These are phyloP conservation scores for Pagetopsis macropterus DNA, from an alignment of 2,797 vertebrate genomes.

Conservation along the genomic window DNA sequence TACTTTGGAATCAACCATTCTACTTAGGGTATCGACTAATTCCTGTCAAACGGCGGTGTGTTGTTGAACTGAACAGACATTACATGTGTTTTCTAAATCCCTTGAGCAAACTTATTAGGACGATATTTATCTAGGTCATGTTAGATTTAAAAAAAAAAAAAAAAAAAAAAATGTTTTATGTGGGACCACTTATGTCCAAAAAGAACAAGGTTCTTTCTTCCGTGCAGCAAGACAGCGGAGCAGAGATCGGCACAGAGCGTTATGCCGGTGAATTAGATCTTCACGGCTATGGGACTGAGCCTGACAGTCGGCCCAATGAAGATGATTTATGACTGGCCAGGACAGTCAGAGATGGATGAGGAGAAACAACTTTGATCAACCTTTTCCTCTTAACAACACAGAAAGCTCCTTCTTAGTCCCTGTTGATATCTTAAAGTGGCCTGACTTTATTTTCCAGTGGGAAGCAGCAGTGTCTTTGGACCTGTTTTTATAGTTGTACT, in stretches of 20 bases:
- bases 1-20: conserved; percentile 30
- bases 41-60: background rate
- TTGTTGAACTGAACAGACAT: conserved; percentile 6
- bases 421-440: conserved; percentile 64
- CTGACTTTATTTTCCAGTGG: conserved; percentile 56
- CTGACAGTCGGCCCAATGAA: conserved; percentile 81
- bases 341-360: conserved; percentile 84
- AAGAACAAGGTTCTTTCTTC: conserved; percentile 29
- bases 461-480: conserved; percentile 39
- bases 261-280: conserved; percentile 73
- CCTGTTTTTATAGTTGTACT: conserved; percentile 27
- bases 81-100: conserved; percentile 4
- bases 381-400: conserved; percentile 78
- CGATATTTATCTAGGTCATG: conserved; percentile 28
- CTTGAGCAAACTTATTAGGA: conserved; percentile 18
- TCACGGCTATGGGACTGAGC: conserved; percentile 74
- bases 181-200: conserved; percentile 5
- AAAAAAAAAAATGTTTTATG: conserved; percentile 15
- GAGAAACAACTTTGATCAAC: conserved; percentile 82
- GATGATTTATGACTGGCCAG: conserved; percentile 82
- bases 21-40: conserved; percentile 1
- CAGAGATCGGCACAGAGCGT: conserved; percentile 53
- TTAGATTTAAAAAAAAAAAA: conserved; percentile 17
- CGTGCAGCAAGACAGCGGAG: conserved; percentile 59
- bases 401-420: conserved; percentile 61